A percentile compares a stretch with the other conserved stretches of the same genome.
Evolutionary conservation across 2,113 vertebrate genomes (phyloP).

Genomic region (Mormyrus iriodes): DNA sequence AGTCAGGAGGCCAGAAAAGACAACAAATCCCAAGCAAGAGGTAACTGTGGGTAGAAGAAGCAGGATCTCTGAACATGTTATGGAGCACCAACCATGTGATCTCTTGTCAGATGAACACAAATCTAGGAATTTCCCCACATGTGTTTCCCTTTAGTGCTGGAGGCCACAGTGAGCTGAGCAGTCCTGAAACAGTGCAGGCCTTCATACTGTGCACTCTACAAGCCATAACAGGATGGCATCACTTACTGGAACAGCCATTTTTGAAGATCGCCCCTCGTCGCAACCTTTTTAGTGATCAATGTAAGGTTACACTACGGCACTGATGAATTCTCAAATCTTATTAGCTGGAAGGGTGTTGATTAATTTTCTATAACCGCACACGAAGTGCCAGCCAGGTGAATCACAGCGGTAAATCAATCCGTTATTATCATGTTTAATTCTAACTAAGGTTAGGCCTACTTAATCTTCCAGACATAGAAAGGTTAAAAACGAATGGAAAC

Average conservation of each 20-base stretch:
- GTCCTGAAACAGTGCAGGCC: not conserved
- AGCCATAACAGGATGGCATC: not conserved
- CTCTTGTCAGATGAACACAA: not conserved
- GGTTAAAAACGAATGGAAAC: not conserved
- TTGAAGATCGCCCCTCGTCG: not conserved
- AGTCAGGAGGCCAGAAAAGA: not conserved
- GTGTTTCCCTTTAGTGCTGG: not conserved
- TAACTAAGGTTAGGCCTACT: not conserved
- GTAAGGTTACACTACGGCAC: not conserved
- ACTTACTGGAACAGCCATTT: not conserved
- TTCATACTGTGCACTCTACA: not conserved
- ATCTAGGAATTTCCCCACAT: not conserved
- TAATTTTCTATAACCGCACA: not conserved
- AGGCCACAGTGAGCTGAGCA: not conserved
- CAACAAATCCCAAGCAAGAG: not conserved
- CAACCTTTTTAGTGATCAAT: not conserved
- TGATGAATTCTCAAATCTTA: not conserved
- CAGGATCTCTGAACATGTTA: conserved; percentile 6
- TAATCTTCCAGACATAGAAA: not conserved
- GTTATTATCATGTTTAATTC: not conserved
- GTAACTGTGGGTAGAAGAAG: not conserved
- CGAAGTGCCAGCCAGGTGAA: not conserved
- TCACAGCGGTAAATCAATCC: not conserved
- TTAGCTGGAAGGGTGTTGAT: not conserved
- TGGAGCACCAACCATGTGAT: not conserved